phyloP scores from a whole-genome alignment of 2,797 vertebrate species.

The Oreochromis mossambicus region DNA sequence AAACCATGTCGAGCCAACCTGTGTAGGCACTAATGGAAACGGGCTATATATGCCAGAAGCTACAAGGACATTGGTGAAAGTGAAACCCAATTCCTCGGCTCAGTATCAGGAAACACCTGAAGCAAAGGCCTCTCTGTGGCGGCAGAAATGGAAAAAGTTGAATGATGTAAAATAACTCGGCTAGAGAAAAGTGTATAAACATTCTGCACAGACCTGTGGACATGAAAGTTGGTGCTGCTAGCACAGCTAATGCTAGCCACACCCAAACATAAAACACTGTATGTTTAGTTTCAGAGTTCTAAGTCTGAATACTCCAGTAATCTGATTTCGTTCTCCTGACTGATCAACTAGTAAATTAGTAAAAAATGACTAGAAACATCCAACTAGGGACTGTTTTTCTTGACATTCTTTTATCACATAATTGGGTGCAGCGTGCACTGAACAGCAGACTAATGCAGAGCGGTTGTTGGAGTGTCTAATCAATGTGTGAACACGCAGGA shows the following conservation, averaged over 20 bases:
- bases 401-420: fast-evolving
- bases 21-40: background rate
- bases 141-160: background rate
- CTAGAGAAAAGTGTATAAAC: background rate
- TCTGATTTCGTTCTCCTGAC: background rate
- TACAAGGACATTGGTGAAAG: background rate
- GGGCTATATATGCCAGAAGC: background rate
- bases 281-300: background rate
- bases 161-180: background rate
- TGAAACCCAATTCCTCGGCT: background rate
- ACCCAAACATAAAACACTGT: background rate
- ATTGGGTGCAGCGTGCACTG: background rate
- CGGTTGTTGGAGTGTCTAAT: background rate
- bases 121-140: background rate
- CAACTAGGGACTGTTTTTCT: background rate
- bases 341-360: background rate
- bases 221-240: background rate
- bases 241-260: background rate
- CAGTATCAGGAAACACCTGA: background rate
- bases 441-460: background rate
- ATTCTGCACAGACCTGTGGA: background rate
- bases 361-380: background rate
- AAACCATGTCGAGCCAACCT: background rate
- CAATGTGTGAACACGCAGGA: constrained; percentile 71
- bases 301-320: background rate